Base-by-base conservation (phyloP, 2,113 vertebrate genomes). In the Beaufortia kweichowensis region DNA sequence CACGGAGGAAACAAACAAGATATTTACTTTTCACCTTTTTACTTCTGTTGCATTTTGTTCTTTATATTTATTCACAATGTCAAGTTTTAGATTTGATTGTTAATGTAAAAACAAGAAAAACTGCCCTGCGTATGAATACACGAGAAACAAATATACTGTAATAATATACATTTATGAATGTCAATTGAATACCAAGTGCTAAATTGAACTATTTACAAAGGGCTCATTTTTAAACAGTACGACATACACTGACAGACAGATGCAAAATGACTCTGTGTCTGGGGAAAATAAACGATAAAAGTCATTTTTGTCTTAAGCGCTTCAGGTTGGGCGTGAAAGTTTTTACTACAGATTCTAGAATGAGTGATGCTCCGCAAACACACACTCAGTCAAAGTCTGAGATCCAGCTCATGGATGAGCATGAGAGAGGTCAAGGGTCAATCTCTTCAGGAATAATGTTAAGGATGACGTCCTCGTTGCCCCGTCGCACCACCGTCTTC, bases 381-480 rank as follows among this genome's bases (percentile, higher is more conserved):
- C 79, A 77, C 76, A 23, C 48, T 48, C 59, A 75, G 68, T 66
- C 66, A 84, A 81, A 81, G 88, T 94, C 90, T 91, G 92, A 93
- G 93, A 93, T 90, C 93, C 94, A 92, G 93, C 93, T 93, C 92
- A 87, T 80, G 35, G 77, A 61, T 24, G 69, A 75, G 65, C 65
- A 7, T 4, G 53, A 70, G 61, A 87, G 87, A 85, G 86, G 88
- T 95, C 94, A 98, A 68, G 95, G 95, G 31, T 95, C 95, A 0
- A 96, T 89, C 84, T 97, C 96, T 83, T 96, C 95, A 0, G 97
- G 96, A 68, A 94, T 80, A 85, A 99, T 86, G 67, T 92, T 95
- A 73, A 98, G 85, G 83, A 96, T 93, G 35, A 94, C 84, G 70
- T 99, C 97, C 85, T 98, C 96, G 1, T 98, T 98, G 77, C 95